Evolutionary conservation across 2,797 vertebrate species (phyloP).

Genomic region (Tamandua tetradactyla): DNA sequence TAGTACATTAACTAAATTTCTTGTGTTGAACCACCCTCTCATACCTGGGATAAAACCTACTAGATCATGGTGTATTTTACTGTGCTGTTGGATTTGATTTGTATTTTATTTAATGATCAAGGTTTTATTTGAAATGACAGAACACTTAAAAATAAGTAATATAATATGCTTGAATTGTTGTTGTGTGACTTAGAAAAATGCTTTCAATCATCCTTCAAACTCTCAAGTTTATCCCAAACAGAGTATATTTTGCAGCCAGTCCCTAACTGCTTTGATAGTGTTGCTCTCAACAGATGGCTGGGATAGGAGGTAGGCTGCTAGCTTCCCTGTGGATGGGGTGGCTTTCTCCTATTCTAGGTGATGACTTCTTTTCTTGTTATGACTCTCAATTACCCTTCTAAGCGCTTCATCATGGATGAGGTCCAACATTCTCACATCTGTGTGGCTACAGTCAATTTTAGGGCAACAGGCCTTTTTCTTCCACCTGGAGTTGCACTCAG

Average conservation of each 20-base stretch:
- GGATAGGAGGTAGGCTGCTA: conserved; percentile 62
- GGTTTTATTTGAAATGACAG: conserved; percentile 82
- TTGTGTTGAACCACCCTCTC: too few species aligned
- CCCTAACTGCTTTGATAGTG: conserved; percentile 38
- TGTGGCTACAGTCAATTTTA: conserved; percentile 93
- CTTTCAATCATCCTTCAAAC: conserved; percentile 69
- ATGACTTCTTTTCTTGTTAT: conserved; percentile 83
- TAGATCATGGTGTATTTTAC: too few species aligned
- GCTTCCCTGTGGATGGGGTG: conserved; percentile 52
- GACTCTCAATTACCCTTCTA: conserved; percentile 92
- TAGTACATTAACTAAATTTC: too few species aligned
- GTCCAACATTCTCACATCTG: conserved; percentile 88
- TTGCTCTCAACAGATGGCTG: conserved; percentile 1
- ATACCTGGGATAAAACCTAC: too few species aligned
- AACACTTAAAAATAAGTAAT: conserved; percentile 66
- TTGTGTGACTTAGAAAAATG: conserved; percentile 68
- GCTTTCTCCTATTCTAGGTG: conserved; percentile 76
- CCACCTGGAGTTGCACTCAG: too few species aligned
- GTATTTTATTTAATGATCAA: background rate
- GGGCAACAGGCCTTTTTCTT: too few species aligned
- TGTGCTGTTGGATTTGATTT: too few species aligned
- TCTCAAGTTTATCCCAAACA: conserved; percentile 69
- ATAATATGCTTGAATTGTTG: conserved; percentile 66
- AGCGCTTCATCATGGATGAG: conserved; percentile 90
- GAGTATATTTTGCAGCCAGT: conserved; percentile 69